phyloP scores from a whole-genome alignment of 1,140 invertebrate genomes.

The Drosophila lini region DNA sequence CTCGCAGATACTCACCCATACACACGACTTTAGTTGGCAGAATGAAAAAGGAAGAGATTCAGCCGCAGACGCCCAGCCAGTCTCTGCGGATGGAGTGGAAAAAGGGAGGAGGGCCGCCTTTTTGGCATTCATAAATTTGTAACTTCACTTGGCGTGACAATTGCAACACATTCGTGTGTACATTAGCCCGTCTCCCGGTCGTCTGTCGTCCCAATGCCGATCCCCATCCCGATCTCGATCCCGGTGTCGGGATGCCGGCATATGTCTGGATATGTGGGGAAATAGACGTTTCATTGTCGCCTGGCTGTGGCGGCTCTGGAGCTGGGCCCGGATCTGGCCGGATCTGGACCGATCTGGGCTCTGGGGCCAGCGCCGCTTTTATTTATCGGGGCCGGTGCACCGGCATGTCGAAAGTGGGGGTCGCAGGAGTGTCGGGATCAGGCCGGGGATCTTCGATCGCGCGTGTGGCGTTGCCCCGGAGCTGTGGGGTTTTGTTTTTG shows the following conservation, averaged over 20 bases:
- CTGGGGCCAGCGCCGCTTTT: conserved; percentile 62
- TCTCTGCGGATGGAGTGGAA: conserved; percentile 21
- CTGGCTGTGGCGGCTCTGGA: conserved; percentile 24
- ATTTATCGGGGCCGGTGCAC: conserved; percentile 77
- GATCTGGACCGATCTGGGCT: conserved; percentile 14
- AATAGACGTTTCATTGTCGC: conserved; percentile 84
- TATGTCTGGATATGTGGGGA: conserved; percentile 59
- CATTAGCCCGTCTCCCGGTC: conserved; percentile 73
- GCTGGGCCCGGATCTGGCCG: conserved; percentile 12
- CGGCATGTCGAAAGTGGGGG: conserved; percentile 72
- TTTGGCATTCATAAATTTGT: conserved; percentile 84
- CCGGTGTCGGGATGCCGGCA: conserved; percentile 6
- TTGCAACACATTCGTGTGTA: conserved; percentile 83
- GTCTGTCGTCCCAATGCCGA: conserved; percentile 48
- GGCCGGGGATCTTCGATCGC: conserved; percentile 22
- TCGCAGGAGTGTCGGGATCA: conserved; percentile 26
- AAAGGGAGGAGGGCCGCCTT: conserved; percentile 50
- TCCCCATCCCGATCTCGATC: background rate
- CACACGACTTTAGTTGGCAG: conserved; percentile 3
- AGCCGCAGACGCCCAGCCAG: conserved; percentile 37
- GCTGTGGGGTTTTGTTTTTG: conserved; percentile 41
- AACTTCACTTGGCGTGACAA: conserved; percentile 84
- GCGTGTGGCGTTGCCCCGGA: conserved; percentile 67
- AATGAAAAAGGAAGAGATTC: conserved; percentile 1
- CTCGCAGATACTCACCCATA: conserved; percentile 34